Evolutionary conservation across 2,797 vertebrate species (phyloP).

Genomic region (Gallinago solitaria): DNA sequence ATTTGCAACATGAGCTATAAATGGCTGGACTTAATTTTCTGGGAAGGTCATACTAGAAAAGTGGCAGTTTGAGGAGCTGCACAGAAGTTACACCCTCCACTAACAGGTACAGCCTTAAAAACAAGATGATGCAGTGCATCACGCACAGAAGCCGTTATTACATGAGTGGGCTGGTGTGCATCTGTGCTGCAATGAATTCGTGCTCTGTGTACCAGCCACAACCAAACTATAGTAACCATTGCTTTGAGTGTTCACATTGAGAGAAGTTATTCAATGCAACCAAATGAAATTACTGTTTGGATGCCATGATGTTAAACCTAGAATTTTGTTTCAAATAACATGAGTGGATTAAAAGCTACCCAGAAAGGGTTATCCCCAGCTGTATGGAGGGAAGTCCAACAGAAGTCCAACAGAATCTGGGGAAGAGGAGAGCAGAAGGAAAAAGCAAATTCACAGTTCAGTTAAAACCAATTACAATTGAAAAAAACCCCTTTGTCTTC

Average conservation of each 20-base stretch:
- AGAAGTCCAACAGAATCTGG: neutral
- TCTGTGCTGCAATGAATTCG: neutral
- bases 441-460: neutral
- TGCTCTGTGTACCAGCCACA: neutral
- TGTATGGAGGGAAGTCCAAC: neutral
- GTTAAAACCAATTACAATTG: neutral
- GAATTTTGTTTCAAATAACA: neutral
- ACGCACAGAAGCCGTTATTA: neutral
- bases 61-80: neutral
- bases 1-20: neutral
- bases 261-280: neutral
- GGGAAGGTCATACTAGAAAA: neutral
- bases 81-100: neutral
- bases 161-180: neutral
- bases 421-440: neutral
- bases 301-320: neutral
- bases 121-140: neutral
- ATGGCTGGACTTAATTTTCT: neutral
- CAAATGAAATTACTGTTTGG: neutral
- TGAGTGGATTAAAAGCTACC: neutral
- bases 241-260: neutral
- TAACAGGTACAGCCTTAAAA: neutral
- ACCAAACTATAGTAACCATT: neutral
- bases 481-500: neutral
- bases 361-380: neutral